Percentiles rank a stretch among this genome's conserved stretches.
These are phyloP conservation scores for Lucifuga dentata DNA, from an alignment of 2,113 vertebrate species.

Conservation along the genomic window DNA sequence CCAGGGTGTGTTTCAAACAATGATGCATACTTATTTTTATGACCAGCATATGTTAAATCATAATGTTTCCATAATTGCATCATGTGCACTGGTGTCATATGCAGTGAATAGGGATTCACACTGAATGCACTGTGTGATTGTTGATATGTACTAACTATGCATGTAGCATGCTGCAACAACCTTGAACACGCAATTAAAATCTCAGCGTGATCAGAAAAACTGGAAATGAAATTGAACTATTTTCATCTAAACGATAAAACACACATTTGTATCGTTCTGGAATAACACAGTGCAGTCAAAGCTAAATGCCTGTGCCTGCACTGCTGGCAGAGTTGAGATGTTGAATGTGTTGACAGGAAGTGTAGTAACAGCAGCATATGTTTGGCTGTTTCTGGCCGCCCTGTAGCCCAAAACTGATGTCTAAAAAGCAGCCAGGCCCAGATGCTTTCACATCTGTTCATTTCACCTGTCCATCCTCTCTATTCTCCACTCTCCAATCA, in stretches of 20 bases:
- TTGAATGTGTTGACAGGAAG: constrained; percentile 3
- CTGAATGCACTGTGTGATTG: not conserved
- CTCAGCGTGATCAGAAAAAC: not conserved
- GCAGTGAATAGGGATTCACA: not conserved
- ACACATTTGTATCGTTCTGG: not conserved
- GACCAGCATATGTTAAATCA: not conserved
- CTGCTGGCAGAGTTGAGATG: constrained; percentile 16
- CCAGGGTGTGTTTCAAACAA: not conserved
- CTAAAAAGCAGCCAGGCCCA: constrained; percentile 7
- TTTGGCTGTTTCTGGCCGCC: constrained; percentile 14
- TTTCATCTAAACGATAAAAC: not conserved
- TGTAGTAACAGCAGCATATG: constrained; percentile 10
- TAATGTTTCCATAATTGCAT: not conserved
- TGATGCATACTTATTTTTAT: not conserved
- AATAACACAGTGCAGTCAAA: no score
- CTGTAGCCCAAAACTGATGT: constrained; percentile 1
- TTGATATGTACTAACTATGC: not conserved
- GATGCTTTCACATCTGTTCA: constrained; percentile 36
- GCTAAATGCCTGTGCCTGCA: no score
- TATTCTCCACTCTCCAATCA: not conserved
- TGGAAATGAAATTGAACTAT: not conserved
- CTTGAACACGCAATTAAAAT: not conserved
- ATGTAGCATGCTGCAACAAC: not conserved
- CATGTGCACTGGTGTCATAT: not conserved
- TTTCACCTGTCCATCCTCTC: constrained; percentile 1